A percentile compares a stretch with the other conserved stretches of the same genome.
These are phyloP conservation scores for Blera fallax DNA, from an alignment of 2,888 invertebrate species.

Conservation along the genomic window DNA sequence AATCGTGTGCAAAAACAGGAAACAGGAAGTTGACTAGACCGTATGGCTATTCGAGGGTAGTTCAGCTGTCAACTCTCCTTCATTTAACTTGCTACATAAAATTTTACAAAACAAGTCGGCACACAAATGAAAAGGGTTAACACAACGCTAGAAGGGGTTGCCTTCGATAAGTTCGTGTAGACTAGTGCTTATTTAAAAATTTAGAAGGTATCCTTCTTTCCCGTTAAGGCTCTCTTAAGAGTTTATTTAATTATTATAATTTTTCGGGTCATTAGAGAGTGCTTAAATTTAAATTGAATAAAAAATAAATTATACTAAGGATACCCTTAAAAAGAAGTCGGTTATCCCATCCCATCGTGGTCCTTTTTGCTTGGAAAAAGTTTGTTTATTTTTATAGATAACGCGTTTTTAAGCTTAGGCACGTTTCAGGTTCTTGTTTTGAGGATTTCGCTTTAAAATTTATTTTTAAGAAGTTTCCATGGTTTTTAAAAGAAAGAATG, in stretches of 20 bases:
- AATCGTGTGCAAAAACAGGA: conserved; percentile 49
- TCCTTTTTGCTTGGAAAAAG: neutral
- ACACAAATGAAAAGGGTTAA: neutral
- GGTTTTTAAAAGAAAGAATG: neutral
- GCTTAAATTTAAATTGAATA: neutral
- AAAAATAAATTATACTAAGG: neutral
- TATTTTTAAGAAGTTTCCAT: neutral
- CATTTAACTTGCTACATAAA: conserved; percentile 18
- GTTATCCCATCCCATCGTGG: neutral
- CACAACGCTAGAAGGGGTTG: neutral
- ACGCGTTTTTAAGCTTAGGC: neutral
- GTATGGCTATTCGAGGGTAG: conserved; percentile 49
- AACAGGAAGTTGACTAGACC: conserved; percentile 64
- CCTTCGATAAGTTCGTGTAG: neutral
- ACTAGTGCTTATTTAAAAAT: neutral
- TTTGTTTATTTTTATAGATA: neutral
- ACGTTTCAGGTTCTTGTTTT: neutral
- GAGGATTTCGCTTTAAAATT: neutral
- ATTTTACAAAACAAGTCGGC: neutral
- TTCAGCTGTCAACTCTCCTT: conserved; percentile 41
- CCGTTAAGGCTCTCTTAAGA: neutral
- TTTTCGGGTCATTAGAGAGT: neutral
- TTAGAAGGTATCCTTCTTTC: neutral
- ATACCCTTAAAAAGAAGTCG: neutral
- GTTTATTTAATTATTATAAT: neutral